These are phyloP conservation scores for Calephelis virginiensis DNA, from an alignment of 1,140 invertebrate species.

Conservation along the genomic window DNA sequence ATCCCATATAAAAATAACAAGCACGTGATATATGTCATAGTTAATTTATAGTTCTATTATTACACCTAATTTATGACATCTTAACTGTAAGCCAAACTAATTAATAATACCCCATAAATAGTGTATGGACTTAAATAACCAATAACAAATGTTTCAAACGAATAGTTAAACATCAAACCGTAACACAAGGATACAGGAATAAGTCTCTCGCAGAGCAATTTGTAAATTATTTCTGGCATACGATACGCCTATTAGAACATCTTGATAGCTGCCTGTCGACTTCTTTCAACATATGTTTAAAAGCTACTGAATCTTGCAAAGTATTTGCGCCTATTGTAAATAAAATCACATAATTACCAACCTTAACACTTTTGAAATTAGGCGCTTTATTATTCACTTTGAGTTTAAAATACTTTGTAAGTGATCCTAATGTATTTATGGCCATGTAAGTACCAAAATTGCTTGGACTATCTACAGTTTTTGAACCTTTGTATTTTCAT, in stretches of 20 bases:
- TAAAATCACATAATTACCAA: slow-evolving; percentile 12
- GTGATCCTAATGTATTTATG: background rate
- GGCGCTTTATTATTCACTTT: background rate
- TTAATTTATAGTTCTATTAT: background rate
- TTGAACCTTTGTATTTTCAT: background rate
- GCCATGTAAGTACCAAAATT: background rate
- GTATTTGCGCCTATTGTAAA: slow-evolving; percentile 12
- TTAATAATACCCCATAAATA: slow-evolving; percentile 1
- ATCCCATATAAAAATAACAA: no score
- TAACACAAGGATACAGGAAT: slow-evolving; percentile 18
- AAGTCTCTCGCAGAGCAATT: slow-evolving; percentile 45
- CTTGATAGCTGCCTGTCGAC: slow-evolving; percentile 72
- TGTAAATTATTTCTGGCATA: slow-evolving; percentile 68
- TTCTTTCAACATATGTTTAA: slow-evolving; percentile 77
- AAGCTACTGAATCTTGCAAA: slow-evolving; percentile 46
- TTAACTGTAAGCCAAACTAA: background rate
- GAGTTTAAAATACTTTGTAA: background rate
- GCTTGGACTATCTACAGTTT: background rate
- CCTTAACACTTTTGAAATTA: slow-evolving; percentile 8
- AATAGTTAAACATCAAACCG: slow-evolving; percentile 21
- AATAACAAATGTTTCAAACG: slow-evolving; percentile 7
- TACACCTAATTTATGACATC: background rate
- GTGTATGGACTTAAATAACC: background rate
- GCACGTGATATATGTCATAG: background rate
- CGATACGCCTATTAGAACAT: slow-evolving; percentile 71